Base-by-base conservation (phyloP, 1,140 invertebrate genomes). In the Leucophenga varia region DNA sequence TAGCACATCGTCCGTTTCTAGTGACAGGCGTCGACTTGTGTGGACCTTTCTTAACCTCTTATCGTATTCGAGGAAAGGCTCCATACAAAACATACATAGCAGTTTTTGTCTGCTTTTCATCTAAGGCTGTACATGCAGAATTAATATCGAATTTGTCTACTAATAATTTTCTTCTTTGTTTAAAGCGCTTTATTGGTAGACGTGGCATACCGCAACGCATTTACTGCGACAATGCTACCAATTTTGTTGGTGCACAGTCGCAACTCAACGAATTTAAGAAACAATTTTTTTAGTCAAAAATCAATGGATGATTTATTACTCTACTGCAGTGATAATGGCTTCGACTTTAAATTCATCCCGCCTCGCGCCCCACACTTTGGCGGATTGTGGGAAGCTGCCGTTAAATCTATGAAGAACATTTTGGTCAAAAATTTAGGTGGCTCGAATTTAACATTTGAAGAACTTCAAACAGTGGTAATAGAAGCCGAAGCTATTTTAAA, bases 401-500 rank as follows among this genome's bases (percentile, higher is more conserved):
- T n/a, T n/a, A n/a, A 47, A 22, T 41, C 25, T 2, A 21, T 32
- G 22, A 43, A 49, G 43, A 17, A 5, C 3, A 17, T 40, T 14
- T 12, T 46, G 10, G 18, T 39, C 1, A 20, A 30, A 18, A 8
- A 16, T n/a, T 13, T 39, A 10, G 46, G 20, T 19, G 9, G 12
- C n/a, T 36, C 45, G 3, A 36, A 37, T n/a, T 17, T 42, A 3
- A 46, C 47, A n/a, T 43, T 28, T 19, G 48, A 50, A 25, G 54
- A 48, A 13, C 13, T 48, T 3, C 10, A 22, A 16, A 48, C 47
- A 7, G 9, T 43, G 2, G 19, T 49, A 3, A 18, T 48, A 8
- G 38, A 47, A n/a, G 50, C 69, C 3, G 64, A 70, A 48, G 54
- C 55, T 8, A 34, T 45, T 30, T 39, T 67, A 18, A 73, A 60